Conservation (phyloP, 2,888 invertebrate genomes). For the Aporophyla nigra region DNA sequence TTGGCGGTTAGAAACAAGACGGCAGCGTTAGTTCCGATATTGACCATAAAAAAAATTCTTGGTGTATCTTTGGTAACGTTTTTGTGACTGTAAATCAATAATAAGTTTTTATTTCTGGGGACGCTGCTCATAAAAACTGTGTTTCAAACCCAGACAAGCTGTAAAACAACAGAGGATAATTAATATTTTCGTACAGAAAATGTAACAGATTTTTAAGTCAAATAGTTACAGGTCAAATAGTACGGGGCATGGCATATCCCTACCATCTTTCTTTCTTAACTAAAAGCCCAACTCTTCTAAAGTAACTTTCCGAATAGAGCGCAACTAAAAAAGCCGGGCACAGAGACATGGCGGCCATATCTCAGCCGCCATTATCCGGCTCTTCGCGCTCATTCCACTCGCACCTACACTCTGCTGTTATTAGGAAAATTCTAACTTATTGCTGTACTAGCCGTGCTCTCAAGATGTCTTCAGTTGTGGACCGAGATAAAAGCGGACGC, state of each 20-base stretch:
- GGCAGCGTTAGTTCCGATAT: no score
- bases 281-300: constrained; percentile 7
- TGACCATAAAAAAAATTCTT: no score
- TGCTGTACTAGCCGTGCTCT: constrained; percentile 79
- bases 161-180: neutral
- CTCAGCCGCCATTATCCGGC: constrained; percentile 63
- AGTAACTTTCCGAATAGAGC: constrained; percentile 39
- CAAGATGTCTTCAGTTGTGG: constrained; percentile 67
- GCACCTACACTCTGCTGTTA: constrained; percentile 74
- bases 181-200: no score
- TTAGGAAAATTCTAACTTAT: constrained; percentile 89
- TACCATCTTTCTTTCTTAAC: neutral
- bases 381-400: constrained; percentile 61
- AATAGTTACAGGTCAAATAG: neutral
- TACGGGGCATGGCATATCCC: neutral
- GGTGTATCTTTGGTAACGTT: no score
- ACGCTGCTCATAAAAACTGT: neutral
- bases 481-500: neutral
- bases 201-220: neutral
- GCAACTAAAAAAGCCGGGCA: constrained; percentile 42
- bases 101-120: neutral
- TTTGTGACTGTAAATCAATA: no score
- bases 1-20: no score
- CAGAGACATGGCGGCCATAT: constrained; percentile 49
- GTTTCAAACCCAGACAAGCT: neutral